Base-by-base conservation (phyloP, 2,888 invertebrate genomes). In the Heliconius hortense region DNA sequence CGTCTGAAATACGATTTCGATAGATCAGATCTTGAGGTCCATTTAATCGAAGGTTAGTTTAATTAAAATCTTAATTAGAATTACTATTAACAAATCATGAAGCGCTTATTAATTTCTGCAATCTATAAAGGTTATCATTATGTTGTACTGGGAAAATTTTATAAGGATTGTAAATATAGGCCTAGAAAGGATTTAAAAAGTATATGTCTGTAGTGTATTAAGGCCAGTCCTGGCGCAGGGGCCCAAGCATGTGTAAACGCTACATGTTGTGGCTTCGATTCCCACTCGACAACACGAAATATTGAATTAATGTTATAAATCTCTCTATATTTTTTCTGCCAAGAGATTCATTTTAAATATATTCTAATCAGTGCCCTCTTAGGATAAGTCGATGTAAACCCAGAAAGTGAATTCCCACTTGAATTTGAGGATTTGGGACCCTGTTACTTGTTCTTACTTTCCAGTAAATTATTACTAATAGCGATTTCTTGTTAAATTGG, bases 1-100 rank as follows among this genome's bases (percentile, higher is more conserved):
- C 95, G 97, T 74, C 94, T 98, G 75, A 97, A 97, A 84, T 98
- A 98, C 85, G 98, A 98, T 91, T 98, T 98, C 85, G 97, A 98
- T 88, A 95, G 97, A 80, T 98, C 98, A 24, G 98, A 98, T 89
- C 94, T 98, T 81, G 96, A 97, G 81, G 97, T 98, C n/a, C 98
- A 98, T 91, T 94, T 98, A 81, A 98, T 98, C 89, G 98, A 98
- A 96, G 97, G 97, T 97, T 53, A 63, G 56, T 70, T 60, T 66
- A 48, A 70, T 68, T 76, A 39, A 56, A 39, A 43, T 72, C 59
- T 59, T 60, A 31, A 35, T 31, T 31, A 43, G 11, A 66, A 66
- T 64, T 39, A 64, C 59, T 26, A 26, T 59, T 13, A 24, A 13
- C 13, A 5, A 59, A 11, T 60, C 18, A 60, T 60, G 5, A 66